phyloP scores from a whole-genome alignment of 1,140 invertebrate species.

The Leptinotarsa undecemlineata region DNA sequence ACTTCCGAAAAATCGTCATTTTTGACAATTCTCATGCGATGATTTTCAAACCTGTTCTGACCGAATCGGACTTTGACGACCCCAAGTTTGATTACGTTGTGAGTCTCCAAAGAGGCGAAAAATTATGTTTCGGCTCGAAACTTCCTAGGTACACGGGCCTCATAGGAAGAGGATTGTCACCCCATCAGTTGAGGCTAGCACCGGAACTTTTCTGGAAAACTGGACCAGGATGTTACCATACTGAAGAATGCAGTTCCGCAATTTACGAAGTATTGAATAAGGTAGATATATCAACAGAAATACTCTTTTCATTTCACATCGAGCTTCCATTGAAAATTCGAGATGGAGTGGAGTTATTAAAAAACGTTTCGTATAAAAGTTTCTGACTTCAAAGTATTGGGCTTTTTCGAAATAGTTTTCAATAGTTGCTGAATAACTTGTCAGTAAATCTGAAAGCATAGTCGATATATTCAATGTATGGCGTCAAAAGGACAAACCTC shows the following conservation, averaged over 20 bases:
- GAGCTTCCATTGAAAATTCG: too few relatives aligned
- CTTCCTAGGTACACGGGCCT: not conserved
- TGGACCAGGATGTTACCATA: constrained; percentile 10
- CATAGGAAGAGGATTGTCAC: not conserved
- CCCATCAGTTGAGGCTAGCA: not conserved
- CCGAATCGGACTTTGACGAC: constrained; percentile 4
- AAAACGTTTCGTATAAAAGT: too few relatives aligned
- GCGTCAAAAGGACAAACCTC: too few relatives aligned
- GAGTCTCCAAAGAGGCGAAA: not conserved
- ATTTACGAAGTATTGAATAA: not conserved
- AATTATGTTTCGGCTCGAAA: not conserved
- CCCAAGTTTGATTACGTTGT: constrained; percentile 6
- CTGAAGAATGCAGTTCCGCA: not conserved
- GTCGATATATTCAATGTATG: too few relatives aligned
- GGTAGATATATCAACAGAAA: not conserved
- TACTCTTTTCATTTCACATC: too few relatives aligned
- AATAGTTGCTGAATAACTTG: too few relatives aligned
- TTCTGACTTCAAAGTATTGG: too few relatives aligned
- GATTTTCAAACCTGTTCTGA: not conserved
- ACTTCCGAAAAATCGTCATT: too few relatives aligned
- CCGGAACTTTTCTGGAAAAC: not conserved
- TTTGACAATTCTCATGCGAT: too few relatives aligned
- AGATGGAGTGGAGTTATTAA: too few relatives aligned
- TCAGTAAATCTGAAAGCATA: too few relatives aligned
- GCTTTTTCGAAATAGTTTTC: too few relatives aligned